Percentiles rank a stretch among this genome's conserved stretches.
These are phyloP conservation scores for Pecten maximus DNA, from an alignment of 2,888 invertebrate genomes.

Conservation along the genomic window DNA sequence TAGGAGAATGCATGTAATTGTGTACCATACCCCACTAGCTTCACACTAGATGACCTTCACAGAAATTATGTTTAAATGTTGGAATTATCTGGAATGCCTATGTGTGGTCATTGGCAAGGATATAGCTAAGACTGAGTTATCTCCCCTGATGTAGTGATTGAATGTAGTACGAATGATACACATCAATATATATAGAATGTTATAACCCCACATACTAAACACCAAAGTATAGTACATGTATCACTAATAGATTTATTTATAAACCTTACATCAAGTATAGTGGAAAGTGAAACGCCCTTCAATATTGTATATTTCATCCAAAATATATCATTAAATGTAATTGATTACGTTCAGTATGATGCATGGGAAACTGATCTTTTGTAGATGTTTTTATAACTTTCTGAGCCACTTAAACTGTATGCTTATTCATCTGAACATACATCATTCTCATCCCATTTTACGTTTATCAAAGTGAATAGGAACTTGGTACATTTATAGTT, in stretches of 20 bases:
- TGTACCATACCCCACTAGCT: neutral
- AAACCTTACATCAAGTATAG: neutral
- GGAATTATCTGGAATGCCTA: neutral
- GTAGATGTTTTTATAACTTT: neutral
- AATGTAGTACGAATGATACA: neutral
- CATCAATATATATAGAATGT: neutral
- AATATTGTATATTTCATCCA: neutral
- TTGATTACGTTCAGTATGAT: neutral
- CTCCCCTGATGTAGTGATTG: neutral
- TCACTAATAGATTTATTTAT: neutral
- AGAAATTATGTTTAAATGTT: neutral
- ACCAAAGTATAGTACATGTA: neutral
- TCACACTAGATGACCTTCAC: neutral
- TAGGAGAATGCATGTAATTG: neutral
- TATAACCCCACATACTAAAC: neutral
- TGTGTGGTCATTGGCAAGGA: neutral
- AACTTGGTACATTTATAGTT: neutral
- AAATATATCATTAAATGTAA: neutral
- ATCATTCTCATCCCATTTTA: neutral
- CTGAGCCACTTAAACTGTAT: neutral
- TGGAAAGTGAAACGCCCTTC: neutral
- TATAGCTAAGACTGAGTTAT: neutral
- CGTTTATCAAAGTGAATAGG: neutral
- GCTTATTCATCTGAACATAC: neutral
- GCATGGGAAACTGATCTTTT: too few relatives aligned